phyloP scores from a whole-genome alignment of 2,797 vertebrate genomes.

The Alosa sapidissima region DNA sequence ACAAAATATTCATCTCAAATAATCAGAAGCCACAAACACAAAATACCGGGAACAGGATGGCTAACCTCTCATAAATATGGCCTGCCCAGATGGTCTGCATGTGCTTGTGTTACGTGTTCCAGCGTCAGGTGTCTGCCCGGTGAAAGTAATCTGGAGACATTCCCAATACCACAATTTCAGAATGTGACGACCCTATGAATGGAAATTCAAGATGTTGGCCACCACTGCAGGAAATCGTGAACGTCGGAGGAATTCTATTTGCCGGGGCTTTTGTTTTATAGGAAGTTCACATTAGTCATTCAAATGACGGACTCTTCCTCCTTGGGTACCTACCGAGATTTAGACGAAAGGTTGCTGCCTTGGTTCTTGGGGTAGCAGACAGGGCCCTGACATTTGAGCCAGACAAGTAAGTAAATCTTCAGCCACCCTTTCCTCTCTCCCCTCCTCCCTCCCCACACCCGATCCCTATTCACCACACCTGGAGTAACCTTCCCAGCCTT shows the following conservation, averaged over 20 bases:
- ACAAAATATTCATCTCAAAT: constrained; percentile 44
- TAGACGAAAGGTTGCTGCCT: background rate
- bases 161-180: constrained; percentile 30
- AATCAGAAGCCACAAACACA: constrained; percentile 53
- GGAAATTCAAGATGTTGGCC: constrained; percentile 63
- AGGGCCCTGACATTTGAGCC: constrained; percentile 6
- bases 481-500: background rate
- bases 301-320: constrained; percentile 4
- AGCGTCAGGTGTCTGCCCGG: constrained; percentile 52
- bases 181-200: constrained; percentile 48
- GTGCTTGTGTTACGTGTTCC: constrained; percentile 54
- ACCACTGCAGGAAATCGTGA: constrained; percentile 40
- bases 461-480: background rate
- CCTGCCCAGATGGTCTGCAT: constrained; percentile 62
- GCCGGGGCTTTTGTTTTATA: constrained; percentile 38
- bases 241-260: constrained; percentile 40
- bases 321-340: background rate
- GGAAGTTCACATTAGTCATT: constrained; percentile 52
- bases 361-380: constrained; percentile 17
- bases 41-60: constrained; percentile 47
- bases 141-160: constrained; percentile 38
- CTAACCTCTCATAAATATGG: constrained; percentile 53
- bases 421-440: background rate
- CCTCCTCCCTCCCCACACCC: background rate
- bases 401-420: constrained; percentile 22